phyloP scores from a whole-genome alignment of 2,797 vertebrate species.

The Synanceia verrucosa region DNA sequence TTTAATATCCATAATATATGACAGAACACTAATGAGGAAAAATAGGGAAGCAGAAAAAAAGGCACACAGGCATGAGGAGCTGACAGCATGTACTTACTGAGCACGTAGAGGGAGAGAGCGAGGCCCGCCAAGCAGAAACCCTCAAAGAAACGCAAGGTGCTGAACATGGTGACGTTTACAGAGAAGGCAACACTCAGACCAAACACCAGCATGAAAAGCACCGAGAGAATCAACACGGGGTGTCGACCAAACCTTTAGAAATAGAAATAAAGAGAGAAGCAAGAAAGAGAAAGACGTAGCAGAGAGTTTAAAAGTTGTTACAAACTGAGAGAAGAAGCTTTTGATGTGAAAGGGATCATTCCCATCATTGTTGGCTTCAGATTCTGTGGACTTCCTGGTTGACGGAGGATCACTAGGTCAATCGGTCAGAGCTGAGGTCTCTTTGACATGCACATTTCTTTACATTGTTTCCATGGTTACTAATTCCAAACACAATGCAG shows the following conservation, averaged over 20 bases:
- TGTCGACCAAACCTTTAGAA: constrained; percentile 92
- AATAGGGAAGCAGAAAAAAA: background rate
- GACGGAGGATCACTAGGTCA: constrained; percentile 43
- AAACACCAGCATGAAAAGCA: constrained; percentile 92
- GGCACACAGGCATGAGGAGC: constrained; percentile 2
- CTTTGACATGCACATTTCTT: constrained; percentile 40
- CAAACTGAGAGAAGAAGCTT: constrained; percentile 10
- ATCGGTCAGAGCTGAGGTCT: constrained; percentile 46
- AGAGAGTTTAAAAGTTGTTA: constrained; percentile 9
- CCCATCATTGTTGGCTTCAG: constrained; percentile 28
- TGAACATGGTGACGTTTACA: constrained; percentile 96
- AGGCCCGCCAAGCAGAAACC: constrained; percentile 97
- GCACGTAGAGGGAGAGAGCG: constrained; percentile 91
- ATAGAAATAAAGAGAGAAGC: constrained; percentile 21
- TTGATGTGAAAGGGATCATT: constrained; percentile 16
- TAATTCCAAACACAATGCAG: constrained; percentile 63
- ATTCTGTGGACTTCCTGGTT: constrained; percentile 25
- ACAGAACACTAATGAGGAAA: background rate
- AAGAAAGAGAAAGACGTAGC: constrained; percentile 13
- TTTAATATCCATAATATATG: background rate
- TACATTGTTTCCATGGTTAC: constrained; percentile 63
- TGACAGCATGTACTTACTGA: constrained; percentile 87
- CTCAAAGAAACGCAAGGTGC: constrained; percentile 98
- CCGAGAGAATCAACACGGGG: constrained; percentile 90
- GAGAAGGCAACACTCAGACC: constrained; percentile 95